Base-by-base conservation (phyloP, 2,797 vertebrate species). In the Sardinella longiceps region DNA sequence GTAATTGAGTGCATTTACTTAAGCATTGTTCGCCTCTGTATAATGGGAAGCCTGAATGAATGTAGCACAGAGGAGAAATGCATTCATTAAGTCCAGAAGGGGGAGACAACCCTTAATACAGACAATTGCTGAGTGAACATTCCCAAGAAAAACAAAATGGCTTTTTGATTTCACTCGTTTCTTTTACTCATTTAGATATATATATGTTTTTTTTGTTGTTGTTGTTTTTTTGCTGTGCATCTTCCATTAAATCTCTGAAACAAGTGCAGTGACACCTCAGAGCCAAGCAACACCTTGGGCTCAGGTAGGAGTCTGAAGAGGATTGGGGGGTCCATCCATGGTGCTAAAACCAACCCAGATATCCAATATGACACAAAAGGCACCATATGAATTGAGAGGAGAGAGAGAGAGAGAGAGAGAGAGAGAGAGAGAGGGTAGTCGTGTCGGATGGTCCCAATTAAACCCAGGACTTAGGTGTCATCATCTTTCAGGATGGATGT, bases 401-500 rank as follows among this genome's bases (percentile, higher is more conserved):
- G 2, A 30, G 5, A 51, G 58, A 60, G 58, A 25, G 20, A 63
- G 58, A 12, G 58, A 30, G 25, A 37, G 37, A 43, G 20, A 9
- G 37, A 23, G 37, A 43, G 70, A 43, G 37, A 23, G 12, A 23
- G 20, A 23, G 15, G 39, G 70, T 5, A 25, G 39, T 23, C 20
- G 70, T 43, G 70, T 85, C 84, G 83, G 87, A 86, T 60, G 28
- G 63, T 87, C 46, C 83, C 2, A 28, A 84, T 87, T 87, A 90
- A 90, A 88, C 45, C 50, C 80, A 81, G 81, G 85, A 86, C 84
- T 87, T 63, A 83, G 83, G 88, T 92, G 91, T 90, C 91, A 88
- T 90, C 86, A 20, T 81, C 15, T 85, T 83, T 87, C 87, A 92
- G 93, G n/a, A n/a, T 88, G 88, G 93, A 92, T 90, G 90, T 85